Base-by-base conservation (phyloP, 2,797 vertebrate genomes). In the Bovichtus variegatus region DNA sequence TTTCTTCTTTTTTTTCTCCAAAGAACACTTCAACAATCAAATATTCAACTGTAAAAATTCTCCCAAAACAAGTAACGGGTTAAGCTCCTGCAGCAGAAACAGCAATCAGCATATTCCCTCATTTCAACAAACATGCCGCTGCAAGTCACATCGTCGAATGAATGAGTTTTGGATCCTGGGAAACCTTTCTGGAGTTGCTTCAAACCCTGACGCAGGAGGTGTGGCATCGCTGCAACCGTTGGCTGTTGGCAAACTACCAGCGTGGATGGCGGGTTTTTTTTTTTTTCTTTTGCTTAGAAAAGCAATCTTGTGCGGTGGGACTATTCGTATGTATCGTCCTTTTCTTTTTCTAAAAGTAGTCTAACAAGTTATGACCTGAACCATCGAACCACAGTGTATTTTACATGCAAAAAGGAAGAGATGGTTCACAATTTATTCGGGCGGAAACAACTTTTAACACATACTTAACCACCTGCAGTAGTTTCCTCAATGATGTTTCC, bases 211-310 rank as follows among this genome's bases (percentile, higher is more conserved):
- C 50, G 47, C 31, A 8, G 67, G 47, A 31, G 75, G 83, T 44
- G 87, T 74, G 87, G 85, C 36, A 0, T n/a, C 1, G 46, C 25
- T 77, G 43, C 21, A 72, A 89, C 86, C 68, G 78, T 85, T 76
- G 80, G 80, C 83, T 34, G 29, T 79, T 89, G 87, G 81, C 83
- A 81, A 23, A 60, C 19, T 16, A 34, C 40, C 38, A 16, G 21
- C 15, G 21, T 23, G n/a, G 51, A 55, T 40, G 47, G 53, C 21
- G 2, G 29, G n/a, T n/a, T n/a, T n/a, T n/a, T n/a, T n/a, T n/a
- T n/a, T n/a, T n/a, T 29, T 29, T 34, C 43, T 3, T 21, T 65
- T 86, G 76, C 2, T 73, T 53, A 71, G 36, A 59, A 76, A 49
- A 62, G 9, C n/a, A 41, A 29, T 68, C 36, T 59, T 29, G 72